Evolutionary conservation across 2,888 invertebrate genomes (phyloP), one percentile per base, ranked within the genome.

Genomic region (Nephrotoma appendiculata): DNA sequence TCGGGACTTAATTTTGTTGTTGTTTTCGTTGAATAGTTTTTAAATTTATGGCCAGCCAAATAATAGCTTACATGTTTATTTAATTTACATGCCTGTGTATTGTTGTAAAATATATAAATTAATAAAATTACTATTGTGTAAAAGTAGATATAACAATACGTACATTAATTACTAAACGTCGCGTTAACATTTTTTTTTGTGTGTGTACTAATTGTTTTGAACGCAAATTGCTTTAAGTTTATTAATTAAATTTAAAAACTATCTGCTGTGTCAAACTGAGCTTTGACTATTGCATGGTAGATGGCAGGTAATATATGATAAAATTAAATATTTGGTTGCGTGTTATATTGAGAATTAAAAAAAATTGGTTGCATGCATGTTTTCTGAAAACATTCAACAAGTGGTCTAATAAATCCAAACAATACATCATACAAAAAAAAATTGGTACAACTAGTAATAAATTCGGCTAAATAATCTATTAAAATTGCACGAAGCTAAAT

Each of bases 1-100:
- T 88, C 87, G 12, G 57, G 52, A 7, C 6, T 86, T 86, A 12
- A 19, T 86, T 48, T 52, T 41, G 31, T 48, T 31, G 48, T 86
- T 41, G 52, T 45, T 52, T 31, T 84, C 15, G 84, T 84, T 84
- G 71, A 31, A 31, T 71, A 71, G 71, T 71, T 71, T 71, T 71
- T 31, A 71, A 71, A 71, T 71, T 71, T 71, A 71, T 31, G 19
- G 31, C 71, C 12, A 19, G 9, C n/a, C 71, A 19, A 71, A 71
- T 71, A 31, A 31, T 31, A 31, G 31, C 31, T 71, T 11, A 31
- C 71, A 71, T 71, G 31, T 11, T 31, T 71, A 9, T 71, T 71
- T 31, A 71, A 71, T 71, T 71, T 71, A 52, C 15, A 7, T 15
- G 52, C 12, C 71, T 71, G 31, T 44, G 44, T 44, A 9, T 6